These are phyloP conservation scores for Cygnus buccinator DNA, from an alignment of 2,113 vertebrate genomes.

Conservation along the genomic window DNA sequence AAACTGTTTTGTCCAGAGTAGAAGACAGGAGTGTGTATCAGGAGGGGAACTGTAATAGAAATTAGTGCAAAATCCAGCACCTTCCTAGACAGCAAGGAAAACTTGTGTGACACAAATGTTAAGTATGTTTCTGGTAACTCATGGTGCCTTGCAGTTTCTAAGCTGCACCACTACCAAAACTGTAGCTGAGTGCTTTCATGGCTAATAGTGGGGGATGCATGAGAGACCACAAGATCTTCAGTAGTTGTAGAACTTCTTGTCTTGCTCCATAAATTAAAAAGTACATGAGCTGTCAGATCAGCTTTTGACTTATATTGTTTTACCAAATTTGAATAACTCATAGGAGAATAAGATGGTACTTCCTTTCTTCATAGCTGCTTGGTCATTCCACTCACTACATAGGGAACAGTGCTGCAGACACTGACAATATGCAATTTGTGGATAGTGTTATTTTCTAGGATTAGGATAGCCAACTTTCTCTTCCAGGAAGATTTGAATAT, in stretches of 20 bases:
- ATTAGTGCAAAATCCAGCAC: neutral
- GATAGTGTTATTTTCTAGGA: neutral
- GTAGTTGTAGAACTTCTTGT: neutral
- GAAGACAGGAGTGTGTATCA: neutral
- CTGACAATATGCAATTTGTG: neutral
- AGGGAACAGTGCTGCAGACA: slow-evolving; percentile 4
- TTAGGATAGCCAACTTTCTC: neutral
- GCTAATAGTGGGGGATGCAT: neutral
- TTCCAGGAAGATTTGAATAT: neutral
- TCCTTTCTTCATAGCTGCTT: neutral
- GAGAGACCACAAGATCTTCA: neutral
- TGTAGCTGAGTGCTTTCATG: neutral
- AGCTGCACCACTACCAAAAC: neutral
- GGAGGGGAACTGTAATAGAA: neutral
- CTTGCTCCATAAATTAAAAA: neutral
- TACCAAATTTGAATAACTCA: neutral
- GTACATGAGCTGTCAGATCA: neutral
- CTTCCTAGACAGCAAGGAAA: neutral
- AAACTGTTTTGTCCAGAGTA: neutral
- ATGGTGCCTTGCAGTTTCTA: neutral
- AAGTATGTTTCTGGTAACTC: neutral
- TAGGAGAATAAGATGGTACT: neutral
- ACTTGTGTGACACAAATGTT: neutral
- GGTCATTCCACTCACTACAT: neutral
- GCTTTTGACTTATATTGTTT: neutral